A percentile compares a stretch with the other conserved stretches of the same genome.
Evolutionary conservation across 2,797 vertebrate species (phyloP).

Genomic region (Malurus splendens): DNA sequence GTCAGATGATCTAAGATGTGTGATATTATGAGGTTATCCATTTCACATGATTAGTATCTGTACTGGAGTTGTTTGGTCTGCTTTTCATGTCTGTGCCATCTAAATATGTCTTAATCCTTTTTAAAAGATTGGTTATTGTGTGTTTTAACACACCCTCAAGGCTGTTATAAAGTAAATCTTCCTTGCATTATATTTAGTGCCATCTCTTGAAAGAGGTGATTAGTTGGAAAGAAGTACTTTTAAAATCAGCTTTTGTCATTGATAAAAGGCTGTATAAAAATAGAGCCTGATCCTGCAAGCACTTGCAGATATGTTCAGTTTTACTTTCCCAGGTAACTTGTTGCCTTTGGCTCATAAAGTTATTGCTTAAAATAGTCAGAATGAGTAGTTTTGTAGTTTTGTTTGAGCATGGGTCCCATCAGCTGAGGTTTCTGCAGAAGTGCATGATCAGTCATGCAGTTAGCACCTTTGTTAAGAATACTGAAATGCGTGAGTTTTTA

Average conservation of each 20-base stretch:
- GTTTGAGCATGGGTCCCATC: neutral
- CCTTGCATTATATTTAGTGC: neutral
- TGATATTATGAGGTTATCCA: conserved; percentile 40
- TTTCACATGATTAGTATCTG: conserved; percentile 37
- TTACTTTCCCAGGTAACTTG: neutral
- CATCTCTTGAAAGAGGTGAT: neutral
- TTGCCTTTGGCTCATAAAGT: neutral
- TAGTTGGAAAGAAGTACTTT: neutral
- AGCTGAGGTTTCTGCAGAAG: neutral
- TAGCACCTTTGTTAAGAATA: neutral
- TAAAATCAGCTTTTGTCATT: neutral
- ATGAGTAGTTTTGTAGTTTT: neutral
- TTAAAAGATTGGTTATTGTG: neutral
- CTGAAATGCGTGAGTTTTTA: neutral
- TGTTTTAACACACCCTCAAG: neutral
- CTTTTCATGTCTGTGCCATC: neutral
- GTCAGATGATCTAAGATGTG: conserved; percentile 54
- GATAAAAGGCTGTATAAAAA: neutral
- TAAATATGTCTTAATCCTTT: neutral
- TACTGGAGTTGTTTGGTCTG: neutral
- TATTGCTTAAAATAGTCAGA: neutral
- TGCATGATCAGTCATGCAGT: neutral
- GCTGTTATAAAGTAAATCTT: neutral
- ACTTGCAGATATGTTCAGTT: neutral
- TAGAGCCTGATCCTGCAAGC: neutral